phyloP scores from a whole-genome alignment of 2,888 invertebrate genomes.

The Anorthoa munda region DNA sequence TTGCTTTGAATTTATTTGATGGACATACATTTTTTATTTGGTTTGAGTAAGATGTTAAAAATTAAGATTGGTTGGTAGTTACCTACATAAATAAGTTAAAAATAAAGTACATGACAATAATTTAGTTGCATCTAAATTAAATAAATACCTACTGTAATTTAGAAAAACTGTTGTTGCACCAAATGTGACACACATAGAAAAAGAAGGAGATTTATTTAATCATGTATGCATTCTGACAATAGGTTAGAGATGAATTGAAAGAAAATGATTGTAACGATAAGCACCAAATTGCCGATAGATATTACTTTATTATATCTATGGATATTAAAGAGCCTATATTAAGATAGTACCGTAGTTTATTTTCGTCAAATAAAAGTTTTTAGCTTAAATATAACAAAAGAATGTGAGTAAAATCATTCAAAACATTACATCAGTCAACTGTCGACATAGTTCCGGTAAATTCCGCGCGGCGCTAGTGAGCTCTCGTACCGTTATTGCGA shows the following conservation, averaged over 20 bases:
- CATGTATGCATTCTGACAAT: no score
- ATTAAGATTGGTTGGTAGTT: background rate
- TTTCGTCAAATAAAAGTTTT: background rate
- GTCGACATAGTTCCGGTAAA: constrained; percentile 50
- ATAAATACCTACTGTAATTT: no score
- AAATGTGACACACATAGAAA: no score
- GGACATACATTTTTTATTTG: background rate
- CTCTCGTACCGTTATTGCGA: constrained; percentile 73
- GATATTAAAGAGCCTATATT: no score
- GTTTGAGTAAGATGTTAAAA: background rate
- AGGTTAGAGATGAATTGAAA: no score
- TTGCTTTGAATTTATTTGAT: background rate
- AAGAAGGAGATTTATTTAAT: no score
- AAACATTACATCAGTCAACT: constrained; percentile 39
- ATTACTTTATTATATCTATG: no score
- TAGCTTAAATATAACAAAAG: background rate
- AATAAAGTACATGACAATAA: background rate
- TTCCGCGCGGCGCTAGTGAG: constrained; percentile 70
- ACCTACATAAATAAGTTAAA: background rate
- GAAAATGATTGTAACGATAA: no score
- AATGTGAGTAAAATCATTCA: constrained; percentile 3
- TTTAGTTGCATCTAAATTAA: no score
- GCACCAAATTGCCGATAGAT: no score
- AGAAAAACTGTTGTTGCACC: no score
- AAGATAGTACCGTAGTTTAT: background rate